Base-by-base conservation (phyloP, 92 coral and sea anemone species). In the Bergia puertoricense region DNA sequence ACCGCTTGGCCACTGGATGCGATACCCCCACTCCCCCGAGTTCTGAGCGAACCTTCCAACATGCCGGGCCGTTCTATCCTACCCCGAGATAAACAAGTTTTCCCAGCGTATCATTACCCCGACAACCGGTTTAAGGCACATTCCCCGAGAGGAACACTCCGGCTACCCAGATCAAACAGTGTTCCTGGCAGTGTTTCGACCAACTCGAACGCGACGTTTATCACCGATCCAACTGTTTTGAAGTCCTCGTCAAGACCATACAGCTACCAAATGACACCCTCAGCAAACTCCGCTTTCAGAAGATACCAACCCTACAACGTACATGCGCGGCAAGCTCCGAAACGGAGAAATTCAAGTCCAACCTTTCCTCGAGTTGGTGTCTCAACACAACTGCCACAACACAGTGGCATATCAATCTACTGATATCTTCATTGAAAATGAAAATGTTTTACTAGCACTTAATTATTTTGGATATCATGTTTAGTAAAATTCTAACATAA, bases 1-100 rank as follows among this genome's bases (percentile, higher is more conserved):
- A 84, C 77, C 20, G 40, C 79, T 37, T 44, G 79, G 36, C 22
- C 77, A 1, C 65, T 48, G 16, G 65, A 84, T 71, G 59, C 42
- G 0, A 69, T 84, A 56, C 87, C 87, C 9, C 87, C 87, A 36
- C 66, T 39, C 40, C 87, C 87, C n/a, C 41, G 87, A 30, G 87
- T 84, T 38, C 87, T 84, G 4, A 69, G 59, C 16, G 57, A 8
- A 38, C 37, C 87, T 0, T 30, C 87, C 39, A 38, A 48, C 11
- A 38, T 7, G 39, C 9, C 65, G 2, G 48, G 48, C 7, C 9
- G 66, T 72, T 54, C 77, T 15, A 9, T 56, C 20, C 18, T 56
- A 20, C 46, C 68, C n/a, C 46, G 38, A 4, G 54, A 39, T 14
- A 36, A 14, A 76, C 22, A 18, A 20, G 54, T 5, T 57, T 59